These are phyloP conservation scores for Epicampocera succincta DNA, from an alignment of 2,888 invertebrate species.

Conservation along the genomic window DNA sequence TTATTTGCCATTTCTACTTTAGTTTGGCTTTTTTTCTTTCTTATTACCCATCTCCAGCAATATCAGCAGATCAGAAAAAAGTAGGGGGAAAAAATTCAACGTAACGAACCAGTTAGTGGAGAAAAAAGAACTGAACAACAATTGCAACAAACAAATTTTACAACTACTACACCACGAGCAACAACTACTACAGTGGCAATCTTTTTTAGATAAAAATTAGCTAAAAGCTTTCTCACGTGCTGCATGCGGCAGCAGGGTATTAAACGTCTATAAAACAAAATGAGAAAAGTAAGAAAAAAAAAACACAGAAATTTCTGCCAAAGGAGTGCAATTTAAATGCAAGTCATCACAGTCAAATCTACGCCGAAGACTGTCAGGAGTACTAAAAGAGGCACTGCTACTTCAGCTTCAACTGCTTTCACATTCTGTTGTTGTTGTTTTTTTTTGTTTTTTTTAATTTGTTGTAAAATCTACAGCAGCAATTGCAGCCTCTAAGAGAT, in stretches of 20 bases:
- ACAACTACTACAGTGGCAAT: slow-evolving; percentile 53
- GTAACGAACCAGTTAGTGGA: slow-evolving; percentile 42
- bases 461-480: slow-evolving; percentile 39
- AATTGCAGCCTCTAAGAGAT: slow-evolving; percentile 46
- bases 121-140: slow-evolving; percentile 1
- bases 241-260: slow-evolving; percentile 71
- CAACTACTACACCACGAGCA: slow-evolving; percentile 30
- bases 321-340: slow-evolving; percentile 72
- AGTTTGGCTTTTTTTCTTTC: background rate
- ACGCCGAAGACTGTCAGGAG: slow-evolving; percentile 23
- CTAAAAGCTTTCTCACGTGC: slow-evolving; percentile 78
- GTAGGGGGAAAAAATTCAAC: slow-evolving; percentile 7
- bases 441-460: background rate
- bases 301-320: slow-evolving; percentile 71
- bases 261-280: slow-evolving; percentile 71
- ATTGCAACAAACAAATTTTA: slow-evolving; percentile 45
- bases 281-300: slow-evolving; percentile 11
- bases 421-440: background rate
- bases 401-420: slow-evolving; percentile 26
- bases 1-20: slow-evolving; percentile 48
- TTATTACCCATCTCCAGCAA: slow-evolving; percentile 22
- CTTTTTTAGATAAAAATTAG: slow-evolving; percentile 75
- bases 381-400: slow-evolving; percentile 14
- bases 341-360: slow-evolving; percentile 68
- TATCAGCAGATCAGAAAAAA: slow-evolving; percentile 21